Base-by-base conservation (phyloP, 2,888 invertebrate genomes). In the Siphlonurus alternatus region DNA sequence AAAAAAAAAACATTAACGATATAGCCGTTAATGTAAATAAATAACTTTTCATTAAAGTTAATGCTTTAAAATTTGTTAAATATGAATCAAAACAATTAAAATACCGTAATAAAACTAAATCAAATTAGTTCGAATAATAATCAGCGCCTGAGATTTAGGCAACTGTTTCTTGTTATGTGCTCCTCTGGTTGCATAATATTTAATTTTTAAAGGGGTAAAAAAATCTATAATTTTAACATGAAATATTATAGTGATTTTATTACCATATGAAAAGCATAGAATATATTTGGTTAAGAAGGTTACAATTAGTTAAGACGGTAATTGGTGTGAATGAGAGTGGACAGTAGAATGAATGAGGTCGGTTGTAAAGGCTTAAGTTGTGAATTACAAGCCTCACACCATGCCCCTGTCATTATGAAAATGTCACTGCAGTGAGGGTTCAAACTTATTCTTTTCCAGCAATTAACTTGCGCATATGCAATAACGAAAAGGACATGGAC, bases 361-460 rank as follows among this genome's bases (percentile, higher is more conserved):
- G n/a, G n/a, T 38, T 38, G 7, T 10, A 38, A 38, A 38, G 38
- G 38, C 38, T 38, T 38, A 38, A 38, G 38, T 10, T 38, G 38
- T 38, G 38, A 38, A 38, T 38, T 38, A 38, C 38, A 38, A 38
- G 38, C 38, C 15, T 38, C 15, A 38, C 38, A 15, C 38, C 38
- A 5, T 38, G 38, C 15, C 15, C 5, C 15, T 38, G 15, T 38
- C 38, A 38, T 38, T 15, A 38, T 38, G 7, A 38, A 10, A 10
- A 15, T 5, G 7, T 38, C 5, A 38, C 38, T 5, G 7, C 5
- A 38, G 38, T 10, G 38, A 38, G 38, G 38, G 38, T 38, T 38
- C 15, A 38, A 56, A 56, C 56, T 56, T 56, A 56, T 56, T 56
- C 56, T 56, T 56, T 56, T n/a, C 56, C 56, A 22, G 56, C 56